Percentiles rank a stretch among this genome's conserved stretches.
Evolutionary conservation across 2,888 invertebrate species (phyloP).

Genomic region (Spisula solida): DNA sequence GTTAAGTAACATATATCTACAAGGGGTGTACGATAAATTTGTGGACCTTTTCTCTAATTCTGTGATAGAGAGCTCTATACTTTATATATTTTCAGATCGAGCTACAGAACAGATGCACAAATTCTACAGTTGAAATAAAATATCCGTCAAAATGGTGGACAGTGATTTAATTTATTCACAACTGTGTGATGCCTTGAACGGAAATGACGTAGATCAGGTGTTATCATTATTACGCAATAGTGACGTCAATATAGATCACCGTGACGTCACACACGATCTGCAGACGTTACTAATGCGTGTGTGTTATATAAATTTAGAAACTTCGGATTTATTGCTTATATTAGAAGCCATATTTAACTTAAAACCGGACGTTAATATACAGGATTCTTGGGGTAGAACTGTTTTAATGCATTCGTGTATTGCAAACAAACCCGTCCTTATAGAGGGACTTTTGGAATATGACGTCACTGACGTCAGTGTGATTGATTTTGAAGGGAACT

Average conservation of each 20-base stretch:
- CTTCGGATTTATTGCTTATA: conserved; percentile 59
- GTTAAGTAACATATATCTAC: too few relatives aligned
- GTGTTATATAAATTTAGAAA: conserved; percentile 75
- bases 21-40: too few relatives aligned
- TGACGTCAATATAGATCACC: conserved; percentile 75
- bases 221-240: conserved; percentile 65
- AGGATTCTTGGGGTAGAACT: conserved; percentile 79
- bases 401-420: conserved; percentile 82
- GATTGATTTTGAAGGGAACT: conserved; percentile 80
- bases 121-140: neutral
- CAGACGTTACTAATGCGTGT: conserved; percentile 80
- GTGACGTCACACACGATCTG: conserved; percentile 79
- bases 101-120: neutral
- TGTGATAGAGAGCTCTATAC: too few relatives aligned
- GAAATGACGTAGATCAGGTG: conserved; percentile 63
- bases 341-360: conserved; percentile 71
- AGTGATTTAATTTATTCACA: conserved; percentile 43
- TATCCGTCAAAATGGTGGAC: conserved; percentile 47
- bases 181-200: conserved; percentile 60
- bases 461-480: conserved; percentile 72
- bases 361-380: conserved; percentile 75
- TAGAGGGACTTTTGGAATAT: conserved; percentile 74
- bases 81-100: neutral
- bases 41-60: too few relatives aligned
- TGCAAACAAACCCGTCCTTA: conserved; percentile 69